Conservation (phyloP, 2,888 invertebrate species). For the Acanthosepion pharaonis region DNA sequence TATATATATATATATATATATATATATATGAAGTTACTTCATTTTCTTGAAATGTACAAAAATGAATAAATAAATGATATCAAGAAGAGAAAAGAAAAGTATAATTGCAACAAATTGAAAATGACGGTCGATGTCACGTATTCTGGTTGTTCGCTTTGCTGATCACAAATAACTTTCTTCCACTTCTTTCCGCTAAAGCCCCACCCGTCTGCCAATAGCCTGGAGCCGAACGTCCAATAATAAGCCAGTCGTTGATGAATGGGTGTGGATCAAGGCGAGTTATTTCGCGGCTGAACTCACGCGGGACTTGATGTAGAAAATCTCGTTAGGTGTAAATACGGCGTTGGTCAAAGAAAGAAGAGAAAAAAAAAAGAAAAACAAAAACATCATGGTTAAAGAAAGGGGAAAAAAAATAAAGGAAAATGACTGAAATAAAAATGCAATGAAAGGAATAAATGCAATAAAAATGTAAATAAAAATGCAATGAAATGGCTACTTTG, state of each 20-base stretch:
- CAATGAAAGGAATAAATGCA: background rate
- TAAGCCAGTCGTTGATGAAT: background rate
- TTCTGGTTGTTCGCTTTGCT: background rate
- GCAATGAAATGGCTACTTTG: no score
- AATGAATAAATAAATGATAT: background rate
- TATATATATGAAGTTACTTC: background rate
- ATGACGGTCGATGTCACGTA: background rate
- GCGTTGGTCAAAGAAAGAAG: background rate
- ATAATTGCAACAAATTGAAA: background rate
- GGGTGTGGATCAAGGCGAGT: background rate
- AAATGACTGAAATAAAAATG: background rate
- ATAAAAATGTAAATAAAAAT: background rate
- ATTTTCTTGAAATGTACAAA: background rate
- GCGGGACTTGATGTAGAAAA: background rate
- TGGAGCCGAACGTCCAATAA: conserved; percentile 15
- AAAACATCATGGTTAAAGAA: background rate
- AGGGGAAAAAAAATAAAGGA: background rate
- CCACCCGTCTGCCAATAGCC: background rate
- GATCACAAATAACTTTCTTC: background rate
- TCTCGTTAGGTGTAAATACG: background rate
- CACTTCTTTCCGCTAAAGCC: background rate
- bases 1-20: conserved; percentile 33
- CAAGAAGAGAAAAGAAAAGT: background rate
- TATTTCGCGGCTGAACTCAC: background rate
- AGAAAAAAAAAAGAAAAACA: background rate